phyloP scores from a whole-genome alignment of 2,797 vertebrate genomes.

The Lutjanus argentimaculatus region DNA sequence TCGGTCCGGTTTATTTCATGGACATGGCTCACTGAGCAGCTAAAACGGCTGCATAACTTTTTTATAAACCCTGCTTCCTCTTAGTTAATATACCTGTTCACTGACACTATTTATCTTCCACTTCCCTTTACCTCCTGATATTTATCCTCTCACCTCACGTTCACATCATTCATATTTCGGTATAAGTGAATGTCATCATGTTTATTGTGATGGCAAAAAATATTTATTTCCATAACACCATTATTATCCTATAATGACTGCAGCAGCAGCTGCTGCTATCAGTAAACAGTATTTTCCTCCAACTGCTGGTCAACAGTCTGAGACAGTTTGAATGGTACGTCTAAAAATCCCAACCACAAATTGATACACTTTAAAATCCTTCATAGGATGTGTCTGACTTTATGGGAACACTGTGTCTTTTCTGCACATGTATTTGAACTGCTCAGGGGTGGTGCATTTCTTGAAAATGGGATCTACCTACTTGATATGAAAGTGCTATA shows the following conservation, averaged over 20 bases:
- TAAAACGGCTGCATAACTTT: conserved; percentile 31
- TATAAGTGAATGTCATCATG: not conserved
- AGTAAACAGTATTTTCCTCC: not conserved
- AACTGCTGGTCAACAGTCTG: too few species aligned
- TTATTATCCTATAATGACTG: not conserved
- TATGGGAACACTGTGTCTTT: too few species aligned
- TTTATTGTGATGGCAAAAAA: not conserved
- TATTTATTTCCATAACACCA: not conserved
- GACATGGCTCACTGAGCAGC: conserved; percentile 11
- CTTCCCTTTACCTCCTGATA: not conserved
- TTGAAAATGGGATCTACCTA: too few species aligned
- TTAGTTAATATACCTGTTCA: not conserved
- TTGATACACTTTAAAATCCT: too few species aligned
- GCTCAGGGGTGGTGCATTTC: too few species aligned
- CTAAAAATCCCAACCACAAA: too few species aligned
- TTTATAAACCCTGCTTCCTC: conserved; percentile 35
- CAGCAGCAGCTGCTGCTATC: not conserved
- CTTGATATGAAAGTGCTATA: too few species aligned
- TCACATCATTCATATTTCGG: not conserved
- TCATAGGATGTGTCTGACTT: too few species aligned
- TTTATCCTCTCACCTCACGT: not conserved
- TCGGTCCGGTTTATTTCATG: conserved; percentile 15
- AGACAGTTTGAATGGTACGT: too few species aligned
- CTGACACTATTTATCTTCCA: not conserved
- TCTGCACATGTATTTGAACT: too few species aligned